phyloP scores from a whole-genome alignment of 2,797 vertebrate genomes.

The Cirrhinus mrigala region DNA sequence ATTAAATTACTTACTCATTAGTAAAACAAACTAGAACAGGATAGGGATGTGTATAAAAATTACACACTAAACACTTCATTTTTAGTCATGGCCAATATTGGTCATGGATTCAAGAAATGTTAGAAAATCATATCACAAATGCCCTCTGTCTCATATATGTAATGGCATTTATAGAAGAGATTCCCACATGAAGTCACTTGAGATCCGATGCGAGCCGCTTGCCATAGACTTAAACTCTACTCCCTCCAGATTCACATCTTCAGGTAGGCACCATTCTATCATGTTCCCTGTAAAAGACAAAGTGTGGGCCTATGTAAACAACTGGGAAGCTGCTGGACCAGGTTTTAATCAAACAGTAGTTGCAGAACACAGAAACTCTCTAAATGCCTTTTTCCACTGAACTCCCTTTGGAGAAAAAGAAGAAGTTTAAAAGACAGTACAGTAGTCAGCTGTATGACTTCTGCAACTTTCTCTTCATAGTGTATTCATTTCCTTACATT shows the following conservation, averaged over 20 bases:
- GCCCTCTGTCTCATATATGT: background rate
- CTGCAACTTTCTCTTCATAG: conserved; percentile 25
- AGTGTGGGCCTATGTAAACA: background rate
- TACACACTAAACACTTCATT: background rate
- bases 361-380: conserved; percentile 20
- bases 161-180: background rate
- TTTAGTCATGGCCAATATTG: background rate
- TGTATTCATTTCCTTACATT: conserved; percentile 6
- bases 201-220: conserved; percentile 95
- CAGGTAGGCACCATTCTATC: conserved; percentile 96
- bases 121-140: background rate
- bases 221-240: conserved; percentile 99
- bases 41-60: background rate
- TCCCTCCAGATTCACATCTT: conserved; percentile 94
- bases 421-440: conserved; percentile 18
- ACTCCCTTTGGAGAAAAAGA: conserved; percentile 19
- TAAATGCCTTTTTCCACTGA: background rate
- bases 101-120: background rate
- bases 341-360: conserved; percentile 12
- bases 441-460: conserved; percentile 48
- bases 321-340: conserved; percentile 1
- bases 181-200: conserved; percentile 96
- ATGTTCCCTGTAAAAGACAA: conserved; percentile 88
- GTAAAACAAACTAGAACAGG: background rate
- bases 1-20: background rate